Percentiles rank a stretch among this genome's conserved stretches.
These are phyloP conservation scores for Odobenus rosmarus DNA, from an alignment of 2,113 vertebrate genomes.

Conservation along the genomic window DNA sequence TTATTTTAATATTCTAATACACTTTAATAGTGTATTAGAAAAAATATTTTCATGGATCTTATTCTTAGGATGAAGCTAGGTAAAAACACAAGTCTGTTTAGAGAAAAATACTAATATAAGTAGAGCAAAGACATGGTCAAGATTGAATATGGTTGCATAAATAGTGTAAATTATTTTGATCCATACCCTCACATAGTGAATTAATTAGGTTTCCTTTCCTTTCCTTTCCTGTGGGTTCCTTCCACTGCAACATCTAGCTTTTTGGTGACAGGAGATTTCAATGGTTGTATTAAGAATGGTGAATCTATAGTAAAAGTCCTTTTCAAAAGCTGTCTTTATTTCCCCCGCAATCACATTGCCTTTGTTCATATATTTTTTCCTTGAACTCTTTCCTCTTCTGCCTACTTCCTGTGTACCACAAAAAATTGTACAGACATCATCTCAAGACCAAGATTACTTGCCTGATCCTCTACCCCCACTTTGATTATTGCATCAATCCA, in stretches of 20 bases:
- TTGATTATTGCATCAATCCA: background rate
- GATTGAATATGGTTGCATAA: background rate
- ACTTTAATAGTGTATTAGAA: constrained; percentile 17
- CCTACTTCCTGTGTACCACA: background rate
- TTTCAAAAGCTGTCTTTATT: background rate
- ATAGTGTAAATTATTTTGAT: background rate
- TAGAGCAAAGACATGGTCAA: background rate
- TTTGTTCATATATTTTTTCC: constrained; percentile 31
- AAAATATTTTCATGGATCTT: constrained; percentile 8
- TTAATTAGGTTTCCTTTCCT: background rate
- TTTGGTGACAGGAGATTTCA: background rate
- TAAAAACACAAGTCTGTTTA: background rate
- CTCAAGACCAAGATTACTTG: background rate
- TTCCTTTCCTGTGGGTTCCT: background rate
- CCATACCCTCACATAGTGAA: background rate
- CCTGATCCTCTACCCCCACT: background rate
- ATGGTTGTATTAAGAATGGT: constrained; percentile 29
- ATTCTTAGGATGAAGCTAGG: background rate
- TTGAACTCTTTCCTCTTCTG: background rate
- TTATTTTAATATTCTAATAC: no score
- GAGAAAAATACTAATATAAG: background rate
- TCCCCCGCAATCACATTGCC: background rate
- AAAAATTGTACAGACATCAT: background rate
- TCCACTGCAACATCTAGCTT: background rate
- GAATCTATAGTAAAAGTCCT: background rate